Percentiles rank a stretch among this genome's conserved stretches.
phyloP scores from a whole-genome alignment of 1,140 invertebrate genomes.

The Drosophila sp. region DNA sequence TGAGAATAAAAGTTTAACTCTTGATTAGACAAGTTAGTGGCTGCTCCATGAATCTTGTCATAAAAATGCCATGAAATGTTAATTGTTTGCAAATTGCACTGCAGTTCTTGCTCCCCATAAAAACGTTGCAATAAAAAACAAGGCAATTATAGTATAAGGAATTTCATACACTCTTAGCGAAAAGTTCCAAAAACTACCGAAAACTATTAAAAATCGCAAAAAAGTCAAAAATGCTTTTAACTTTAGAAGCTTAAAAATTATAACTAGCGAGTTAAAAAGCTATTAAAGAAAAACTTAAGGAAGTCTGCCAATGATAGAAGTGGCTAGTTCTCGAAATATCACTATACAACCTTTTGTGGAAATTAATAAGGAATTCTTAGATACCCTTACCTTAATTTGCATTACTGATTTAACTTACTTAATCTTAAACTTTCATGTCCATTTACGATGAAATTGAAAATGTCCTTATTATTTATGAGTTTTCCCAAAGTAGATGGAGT shows the following conservation, averaged over 20 bases:
- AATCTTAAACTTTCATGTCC: not conserved
- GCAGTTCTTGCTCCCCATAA: slow-evolving; percentile 42
- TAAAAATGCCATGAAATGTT: slow-evolving; percentile 64
- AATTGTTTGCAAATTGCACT: slow-evolving; percentile 53
- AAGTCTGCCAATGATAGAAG: too few relatives aligned
- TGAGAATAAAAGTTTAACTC: slow-evolving; percentile 26
- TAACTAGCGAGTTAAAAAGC: too few relatives aligned
- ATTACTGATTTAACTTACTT: not conserved
- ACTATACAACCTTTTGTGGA: too few relatives aligned
- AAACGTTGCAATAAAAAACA: slow-evolving; percentile 44
- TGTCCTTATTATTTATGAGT: slow-evolving; percentile 1
- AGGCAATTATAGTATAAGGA: not conserved
- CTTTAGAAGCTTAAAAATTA: not conserved
- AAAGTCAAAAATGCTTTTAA: not conserved
- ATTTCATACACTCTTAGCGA: not conserved
- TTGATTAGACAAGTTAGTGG: slow-evolving; percentile 39
- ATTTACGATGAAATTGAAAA: not conserved
- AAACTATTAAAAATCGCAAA: not conserved
- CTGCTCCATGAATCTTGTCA: slow-evolving; percentile 31
- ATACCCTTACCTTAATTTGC: not conserved
- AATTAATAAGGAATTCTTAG: too few relatives aligned
- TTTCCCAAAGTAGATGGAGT: not conserved
- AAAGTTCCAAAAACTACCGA: not conserved
- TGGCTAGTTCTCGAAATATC: too few relatives aligned
- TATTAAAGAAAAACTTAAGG: too few relatives aligned